These are phyloP conservation scores for Bruchidius siliquastri DNA, from an alignment of 2,888 invertebrate species.

Conservation along the genomic window DNA sequence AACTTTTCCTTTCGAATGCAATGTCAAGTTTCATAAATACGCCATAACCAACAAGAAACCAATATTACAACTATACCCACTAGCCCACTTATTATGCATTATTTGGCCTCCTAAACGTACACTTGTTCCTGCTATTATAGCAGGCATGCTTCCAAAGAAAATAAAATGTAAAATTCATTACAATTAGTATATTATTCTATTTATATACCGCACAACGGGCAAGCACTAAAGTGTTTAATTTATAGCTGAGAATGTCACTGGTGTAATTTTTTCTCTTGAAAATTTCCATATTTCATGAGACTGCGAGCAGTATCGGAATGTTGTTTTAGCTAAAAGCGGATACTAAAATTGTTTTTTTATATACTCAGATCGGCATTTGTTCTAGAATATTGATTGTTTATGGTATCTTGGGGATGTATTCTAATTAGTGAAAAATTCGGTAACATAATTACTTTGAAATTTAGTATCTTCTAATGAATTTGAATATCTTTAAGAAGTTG, in stretches of 20 bases:
- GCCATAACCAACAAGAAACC: not conserved
- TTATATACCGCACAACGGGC: not conserved
- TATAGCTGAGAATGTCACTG: not conserved
- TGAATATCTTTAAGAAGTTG: too few species aligned
- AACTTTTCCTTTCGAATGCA: too few species aligned
- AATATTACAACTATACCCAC: not conserved
- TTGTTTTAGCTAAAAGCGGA: not conserved
- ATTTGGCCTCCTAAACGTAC: not conserved
- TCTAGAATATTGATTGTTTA: not conserved
- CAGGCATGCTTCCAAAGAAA: not conserved
- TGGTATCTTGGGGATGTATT: not conserved
- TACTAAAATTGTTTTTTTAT: not conserved
- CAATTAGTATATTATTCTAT: not conserved
- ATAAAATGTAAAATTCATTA: not conserved
- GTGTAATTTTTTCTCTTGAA: not conserved
- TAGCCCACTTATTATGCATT: not conserved
- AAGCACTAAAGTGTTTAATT: not conserved
- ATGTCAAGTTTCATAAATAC: too few species aligned
- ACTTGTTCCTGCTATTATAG: not conserved
- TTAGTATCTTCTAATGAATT: too few species aligned
- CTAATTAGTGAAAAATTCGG: not conserved
- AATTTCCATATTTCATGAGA: not conserved
- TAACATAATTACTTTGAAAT: not conserved
- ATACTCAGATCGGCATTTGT: not conserved
- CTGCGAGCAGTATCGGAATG: not conserved